Evolutionary conservation across 2,888 invertebrate species (phyloP).

Genomic region (Miltochrista miniata): DNA sequence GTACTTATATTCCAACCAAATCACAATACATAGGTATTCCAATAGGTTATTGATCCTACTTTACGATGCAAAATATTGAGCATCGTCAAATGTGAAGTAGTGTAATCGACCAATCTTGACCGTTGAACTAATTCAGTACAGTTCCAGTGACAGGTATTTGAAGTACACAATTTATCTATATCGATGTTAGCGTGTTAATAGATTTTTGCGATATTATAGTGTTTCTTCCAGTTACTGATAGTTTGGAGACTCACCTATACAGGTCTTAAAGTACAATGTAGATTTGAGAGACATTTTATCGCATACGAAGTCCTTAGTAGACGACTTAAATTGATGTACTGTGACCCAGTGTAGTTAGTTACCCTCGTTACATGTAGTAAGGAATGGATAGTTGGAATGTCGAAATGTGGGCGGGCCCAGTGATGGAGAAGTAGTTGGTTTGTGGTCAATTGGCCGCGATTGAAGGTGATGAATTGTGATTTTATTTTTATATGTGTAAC

Average conservation of each 20-base stretch:
- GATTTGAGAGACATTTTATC: conserved; percentile 59
- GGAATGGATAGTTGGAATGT: conserved; percentile 35
- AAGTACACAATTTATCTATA: conserved; percentile 58
- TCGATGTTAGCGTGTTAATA: conserved; percentile 69
- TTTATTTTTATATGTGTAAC: conserved; percentile 68
- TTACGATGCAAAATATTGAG: neutral
- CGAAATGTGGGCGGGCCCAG: conserved; percentile 49
- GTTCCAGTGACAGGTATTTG: conserved; percentile 29
- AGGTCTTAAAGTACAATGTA: conserved; percentile 75
- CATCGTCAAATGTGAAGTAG: conserved; percentile 22
- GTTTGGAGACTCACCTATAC: conserved; percentile 40
- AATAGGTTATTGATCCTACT: neutral
- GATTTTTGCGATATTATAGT: conserved; percentile 52
- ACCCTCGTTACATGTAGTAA: conserved; percentile 66
- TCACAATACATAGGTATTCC: neutral
- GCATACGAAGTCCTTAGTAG: conserved; percentile 42
- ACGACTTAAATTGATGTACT: conserved; percentile 43
- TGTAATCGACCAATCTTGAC: conserved; percentile 53
- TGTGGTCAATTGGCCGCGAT: conserved; percentile 35
- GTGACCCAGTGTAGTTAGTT: conserved; percentile 61
- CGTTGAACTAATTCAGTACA: conserved; percentile 37
- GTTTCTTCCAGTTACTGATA: conserved; percentile 37
- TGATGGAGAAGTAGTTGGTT: conserved; percentile 32
- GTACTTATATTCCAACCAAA: too few relatives aligned
- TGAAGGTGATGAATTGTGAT: conserved; percentile 69